Base-by-base conservation (phyloP, 2,888 invertebrate genomes). In the Lampropteryx suffumata region DNA sequence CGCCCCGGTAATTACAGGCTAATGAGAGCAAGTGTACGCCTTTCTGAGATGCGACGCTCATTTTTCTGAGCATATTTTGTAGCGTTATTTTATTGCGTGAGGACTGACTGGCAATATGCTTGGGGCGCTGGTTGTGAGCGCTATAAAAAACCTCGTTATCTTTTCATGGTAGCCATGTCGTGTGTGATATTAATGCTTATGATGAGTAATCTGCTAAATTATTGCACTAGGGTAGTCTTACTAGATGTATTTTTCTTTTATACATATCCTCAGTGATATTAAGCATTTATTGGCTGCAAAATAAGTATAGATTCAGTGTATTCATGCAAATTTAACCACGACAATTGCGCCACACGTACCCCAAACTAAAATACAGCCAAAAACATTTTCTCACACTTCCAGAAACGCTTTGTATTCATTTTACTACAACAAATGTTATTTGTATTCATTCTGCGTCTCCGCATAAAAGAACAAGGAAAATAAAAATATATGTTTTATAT, bases 1-100 rank as follows among this genome's bases (percentile, higher is more conserved):
- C 59, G 62, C 71, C 64, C 62, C 61, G 51, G 84, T 89, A 88
- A 89, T 90, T 90, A 88, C 82, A 77, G 78, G 73, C 81, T 87
- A 89, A 90, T 87, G 86, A 87, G 86, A 79, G 75, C 81, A 69
- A 73, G 73, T 72, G 73, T 76, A 69, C 75, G 66, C 68, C 62
- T 66, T 55, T 62, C 61, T 48, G 40, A 51, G 49, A 57, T 69
- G 76, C 62, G 72, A 67, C 75, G 69, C 63, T 68, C 73, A 72
- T 71, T 73, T 79, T 72, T 50, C 68, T 51, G 65, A 65, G 66
- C 68, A 62, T 73, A 75, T 79, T 82, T 73, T 75, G 75, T 75
- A 69, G 60, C 62, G 64, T 67, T 63, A 68, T 74, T 79, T 83
- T 79, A 80, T 82, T 79, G 76, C 74, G 73, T 76, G 78, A 75